Conservation (phyloP, 92 coral and sea anemone genomes). For the Porites divaricata region DNA sequence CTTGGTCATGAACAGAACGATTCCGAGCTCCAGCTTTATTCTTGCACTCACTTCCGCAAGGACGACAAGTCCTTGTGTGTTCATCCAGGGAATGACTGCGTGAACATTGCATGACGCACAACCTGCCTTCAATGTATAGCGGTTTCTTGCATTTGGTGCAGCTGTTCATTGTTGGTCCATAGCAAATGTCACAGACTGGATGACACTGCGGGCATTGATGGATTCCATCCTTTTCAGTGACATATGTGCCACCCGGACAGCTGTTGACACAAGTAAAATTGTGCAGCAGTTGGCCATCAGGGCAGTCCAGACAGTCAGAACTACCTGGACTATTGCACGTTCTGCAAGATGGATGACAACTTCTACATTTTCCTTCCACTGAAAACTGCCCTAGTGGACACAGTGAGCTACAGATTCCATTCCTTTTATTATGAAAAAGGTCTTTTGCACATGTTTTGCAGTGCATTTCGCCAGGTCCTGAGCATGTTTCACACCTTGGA, state of each 20-base stretch:
- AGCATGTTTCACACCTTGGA: slow-evolving; percentile 84
- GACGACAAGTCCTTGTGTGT: slow-evolving; percentile 68
- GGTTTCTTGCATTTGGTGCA: slow-evolving; percentile 75
- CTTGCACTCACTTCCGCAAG: slow-evolving; percentile 72
- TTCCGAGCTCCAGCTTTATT: slow-evolving; percentile 46
- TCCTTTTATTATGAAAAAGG: slow-evolving; percentile 32
- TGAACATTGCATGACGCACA: slow-evolving; percentile 90
- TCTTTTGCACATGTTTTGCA: slow-evolving; percentile 82
- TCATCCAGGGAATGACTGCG: slow-evolving; percentile 55
- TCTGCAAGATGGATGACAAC: slow-evolving; percentile 76
- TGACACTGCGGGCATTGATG: slow-evolving; percentile 77
- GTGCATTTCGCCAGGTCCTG: slow-evolving; percentile 58
- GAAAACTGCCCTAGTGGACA: slow-evolving; percentile 75
- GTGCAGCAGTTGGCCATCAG: slow-evolving; percentile 44
- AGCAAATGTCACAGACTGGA: slow-evolving; percentile 83
- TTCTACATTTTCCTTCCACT: slow-evolving; percentile 53
- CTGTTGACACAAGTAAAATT: slow-evolving; percentile 71
- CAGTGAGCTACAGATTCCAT: slow-evolving; percentile 66
- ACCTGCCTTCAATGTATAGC: slow-evolving; percentile 72
- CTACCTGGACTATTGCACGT: slow-evolving; percentile 83
- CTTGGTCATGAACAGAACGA: slow-evolving; percentile 76
- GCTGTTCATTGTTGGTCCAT: slow-evolving; percentile 63
- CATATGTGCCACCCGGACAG: slow-evolving; percentile 77
- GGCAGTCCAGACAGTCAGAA: slow-evolving; percentile 80
- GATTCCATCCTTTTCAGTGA: slow-evolving; percentile 31